Base-by-base conservation (phyloP, 1,140 invertebrate species). In the Nixonia krombeini region DNA sequence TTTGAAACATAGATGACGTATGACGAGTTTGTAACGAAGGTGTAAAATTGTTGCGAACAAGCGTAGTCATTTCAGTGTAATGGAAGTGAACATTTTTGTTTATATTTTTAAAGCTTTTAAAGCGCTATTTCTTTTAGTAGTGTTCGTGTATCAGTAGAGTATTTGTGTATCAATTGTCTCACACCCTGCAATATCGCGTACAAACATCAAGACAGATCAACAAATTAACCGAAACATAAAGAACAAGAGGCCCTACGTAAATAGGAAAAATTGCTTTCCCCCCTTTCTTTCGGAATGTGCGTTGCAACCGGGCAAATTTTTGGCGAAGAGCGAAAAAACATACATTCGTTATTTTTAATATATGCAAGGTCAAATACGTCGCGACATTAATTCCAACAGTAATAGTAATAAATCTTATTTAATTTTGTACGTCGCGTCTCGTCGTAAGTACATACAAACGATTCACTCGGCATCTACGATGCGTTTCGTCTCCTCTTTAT, bases 211-310 rank as follows among this genome's bases (percentile, higher is more conserved):
- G 49, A 51, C 18, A 58, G 56, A 46, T 46, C 15, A 62, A 61
- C 42, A 59, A 56, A 57, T 26, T 50, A 25, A 55, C 50, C 50
- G 58, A 62, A 58, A 50, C 58, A 62, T 73, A 55, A 41, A 49
- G 52, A 52, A 57, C 37, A 57, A 65, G 37, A 58, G 52, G 63
- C 62, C 53, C 52, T 51, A n/a, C n/a, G 47, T 52, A 55, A 47
- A 5, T 47, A 53, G 49, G 40, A 62, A 69, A 49, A 51, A 50
- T 63, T n/a, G n/a, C n/a, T n/a, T n/a, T n/a, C n/a, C n/a, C n/a
- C n/a, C n/a, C n/a, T 50, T 49, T 68, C 57, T 26, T 61, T 66
- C 73, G 73, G 73, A 75, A 75, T 75, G 73, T 75, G 61, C 59
- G 38, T 65, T 61, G 50, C 16, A 46, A 69, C 58, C 26, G 49